Evolutionary conservation across 2,113 vertebrate genomes (phyloP).

Genomic region (Potamarius usumacintae): DNA sequence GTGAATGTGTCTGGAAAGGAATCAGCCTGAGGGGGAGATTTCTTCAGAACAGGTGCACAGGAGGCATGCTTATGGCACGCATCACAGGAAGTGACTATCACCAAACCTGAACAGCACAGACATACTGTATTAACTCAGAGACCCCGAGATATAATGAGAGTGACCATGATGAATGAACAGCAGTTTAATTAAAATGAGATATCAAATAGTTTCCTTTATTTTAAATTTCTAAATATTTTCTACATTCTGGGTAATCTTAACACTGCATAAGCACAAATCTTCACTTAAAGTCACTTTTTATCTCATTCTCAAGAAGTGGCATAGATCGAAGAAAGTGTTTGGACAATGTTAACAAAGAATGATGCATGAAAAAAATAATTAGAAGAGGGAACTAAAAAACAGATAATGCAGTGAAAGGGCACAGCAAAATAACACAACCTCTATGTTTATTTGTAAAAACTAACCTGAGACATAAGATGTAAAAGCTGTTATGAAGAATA

Average conservation of each 20-base stretch:
- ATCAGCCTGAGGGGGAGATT: background rate
- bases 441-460: background rate
- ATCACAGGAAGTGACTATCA: constrained; percentile 25
- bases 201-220: background rate
- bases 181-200: background rate
- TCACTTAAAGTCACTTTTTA: background rate
- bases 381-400: background rate
- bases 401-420: background rate
- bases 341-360: background rate
- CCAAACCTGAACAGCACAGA: constrained; percentile 4
- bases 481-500: background rate
- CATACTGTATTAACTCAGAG: background rate
- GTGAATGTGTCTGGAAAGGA: background rate
- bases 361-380: background rate
- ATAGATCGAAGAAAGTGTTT: background rate
- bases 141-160: background rate
- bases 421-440: background rate
- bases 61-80: constrained; percentile 21
- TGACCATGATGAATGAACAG: background rate
- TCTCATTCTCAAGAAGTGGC: background rate
- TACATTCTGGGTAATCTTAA: background rate
- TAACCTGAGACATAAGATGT: constrained; percentile 30
- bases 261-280: background rate
- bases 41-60: constrained; percentile 5
- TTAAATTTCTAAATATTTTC: background rate